These are phyloP conservation scores for Aselliscus stoliczkanus DNA, from an alignment of 2,797 vertebrate genomes.

Conservation along the genomic window DNA sequence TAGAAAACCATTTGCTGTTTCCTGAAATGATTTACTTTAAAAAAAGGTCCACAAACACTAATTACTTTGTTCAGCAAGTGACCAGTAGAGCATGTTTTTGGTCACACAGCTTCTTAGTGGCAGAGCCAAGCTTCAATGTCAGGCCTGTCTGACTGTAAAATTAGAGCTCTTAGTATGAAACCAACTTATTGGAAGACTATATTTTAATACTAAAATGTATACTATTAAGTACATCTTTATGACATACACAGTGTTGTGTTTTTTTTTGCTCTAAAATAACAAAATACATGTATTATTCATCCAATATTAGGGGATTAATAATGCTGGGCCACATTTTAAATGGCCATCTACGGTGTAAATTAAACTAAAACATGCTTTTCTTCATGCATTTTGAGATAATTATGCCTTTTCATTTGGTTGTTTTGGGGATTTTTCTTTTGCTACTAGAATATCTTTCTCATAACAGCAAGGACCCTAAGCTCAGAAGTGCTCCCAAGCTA, in stretches of 20 bases:
- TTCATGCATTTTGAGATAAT: background rate
- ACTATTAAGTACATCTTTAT: background rate
- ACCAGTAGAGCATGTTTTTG: background rate
- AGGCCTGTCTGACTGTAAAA: background rate
- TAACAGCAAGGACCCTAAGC: background rate
- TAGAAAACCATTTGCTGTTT: background rate
- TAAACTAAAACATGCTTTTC: background rate
- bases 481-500: background rate
- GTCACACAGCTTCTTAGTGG: background rate
- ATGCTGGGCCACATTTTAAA: background rate
- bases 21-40: background rate
- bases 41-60: background rate
- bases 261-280: background rate
- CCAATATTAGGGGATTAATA: background rate
- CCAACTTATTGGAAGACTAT: background rate
- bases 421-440: background rate
- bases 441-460: background rate
- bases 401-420: background rate
- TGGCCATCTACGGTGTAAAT: background rate
- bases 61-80: background rate
- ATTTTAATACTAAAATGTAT: background rate
- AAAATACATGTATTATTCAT: background rate
- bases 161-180: background rate
- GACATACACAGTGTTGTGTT: background rate
- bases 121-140: background rate